A percentile compares a stretch with the other conserved stretches of the same genome.
These are phyloP conservation scores for Ceryle rudis DNA, from an alignment of 2,797 vertebrate species.

Conservation along the genomic window DNA sequence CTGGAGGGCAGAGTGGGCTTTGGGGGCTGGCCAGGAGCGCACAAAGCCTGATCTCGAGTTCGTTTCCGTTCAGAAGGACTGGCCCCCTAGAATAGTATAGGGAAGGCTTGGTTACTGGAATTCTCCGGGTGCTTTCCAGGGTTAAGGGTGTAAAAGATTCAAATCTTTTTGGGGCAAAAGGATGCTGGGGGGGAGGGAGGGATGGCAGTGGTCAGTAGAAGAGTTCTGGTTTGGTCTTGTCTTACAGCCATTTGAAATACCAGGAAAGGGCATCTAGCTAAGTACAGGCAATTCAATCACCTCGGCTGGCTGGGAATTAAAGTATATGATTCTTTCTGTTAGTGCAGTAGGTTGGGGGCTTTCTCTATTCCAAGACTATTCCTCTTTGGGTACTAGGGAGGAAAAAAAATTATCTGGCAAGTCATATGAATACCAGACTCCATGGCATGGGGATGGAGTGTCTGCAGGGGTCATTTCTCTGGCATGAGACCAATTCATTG, in stretches of 20 bases:
- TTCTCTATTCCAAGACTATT: constrained; percentile 7
- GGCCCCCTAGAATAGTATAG: neutral
- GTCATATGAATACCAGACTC: neutral
- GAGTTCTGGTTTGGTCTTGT: neutral
- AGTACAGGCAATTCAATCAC: neutral
- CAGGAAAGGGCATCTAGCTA: neutral
- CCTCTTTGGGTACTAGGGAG: neutral
- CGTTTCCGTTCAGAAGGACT: neutral
- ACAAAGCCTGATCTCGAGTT: neutral
- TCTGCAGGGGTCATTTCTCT: neutral
- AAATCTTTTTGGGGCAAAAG: neutral
- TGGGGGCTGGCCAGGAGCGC: neutral
- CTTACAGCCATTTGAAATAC: neutral
- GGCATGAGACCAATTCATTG: neutral
- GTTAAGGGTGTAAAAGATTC: neutral
- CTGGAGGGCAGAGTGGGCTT: neutral
- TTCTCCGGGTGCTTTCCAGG: neutral
- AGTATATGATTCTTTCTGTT: neutral
- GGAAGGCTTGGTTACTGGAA: neutral
- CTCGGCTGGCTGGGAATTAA: neutral
- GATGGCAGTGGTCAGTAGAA: neutral
- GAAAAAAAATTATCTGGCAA: neutral
- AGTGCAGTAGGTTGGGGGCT: neutral
- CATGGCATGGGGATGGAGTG: neutral
- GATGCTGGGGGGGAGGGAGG: neutral